Evolutionary conservation across 2,888 invertebrate species (phyloP).

Genomic region (Epicampocera succincta): DNA sequence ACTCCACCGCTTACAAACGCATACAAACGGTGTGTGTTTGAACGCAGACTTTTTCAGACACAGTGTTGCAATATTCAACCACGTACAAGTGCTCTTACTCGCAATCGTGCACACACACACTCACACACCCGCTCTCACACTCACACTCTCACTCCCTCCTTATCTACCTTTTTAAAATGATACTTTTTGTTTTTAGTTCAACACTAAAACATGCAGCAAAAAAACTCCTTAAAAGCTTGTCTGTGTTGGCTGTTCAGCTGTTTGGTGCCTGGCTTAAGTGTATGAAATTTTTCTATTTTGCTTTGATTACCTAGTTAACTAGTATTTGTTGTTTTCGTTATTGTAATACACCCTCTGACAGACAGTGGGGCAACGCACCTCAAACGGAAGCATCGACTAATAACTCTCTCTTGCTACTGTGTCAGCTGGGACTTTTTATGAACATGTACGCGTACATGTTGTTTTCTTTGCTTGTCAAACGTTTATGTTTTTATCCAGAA

Average conservation of each 20-base stretch:
- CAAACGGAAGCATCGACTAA: no score
- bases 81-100: neutral
- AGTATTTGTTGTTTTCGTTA: neutral
- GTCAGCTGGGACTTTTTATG: no score
- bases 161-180: neutral
- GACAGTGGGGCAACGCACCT: neutral
- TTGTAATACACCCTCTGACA: conserved; percentile 5
- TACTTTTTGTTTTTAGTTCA: conserved; percentile 9
- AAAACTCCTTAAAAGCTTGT: neutral
- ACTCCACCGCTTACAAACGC: conserved; percentile 48
- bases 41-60: neutral
- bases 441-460: no score
- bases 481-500: no score
- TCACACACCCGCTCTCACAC: neutral
- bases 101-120: neutral
- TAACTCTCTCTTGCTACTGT: no score
- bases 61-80: conserved; percentile 1
- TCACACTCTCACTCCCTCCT: neutral
- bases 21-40: neutral
- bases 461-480: no score
- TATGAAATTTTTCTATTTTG: conserved; percentile 6
- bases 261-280: neutral
- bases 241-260: conserved; percentile 2
- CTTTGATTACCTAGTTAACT: conserved; percentile 62
- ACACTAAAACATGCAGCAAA: conserved; percentile 17